Evolutionary conservation across 2,113 vertebrate genomes (phyloP).

Genomic region (Chroicocephalus ridibundus): DNA sequence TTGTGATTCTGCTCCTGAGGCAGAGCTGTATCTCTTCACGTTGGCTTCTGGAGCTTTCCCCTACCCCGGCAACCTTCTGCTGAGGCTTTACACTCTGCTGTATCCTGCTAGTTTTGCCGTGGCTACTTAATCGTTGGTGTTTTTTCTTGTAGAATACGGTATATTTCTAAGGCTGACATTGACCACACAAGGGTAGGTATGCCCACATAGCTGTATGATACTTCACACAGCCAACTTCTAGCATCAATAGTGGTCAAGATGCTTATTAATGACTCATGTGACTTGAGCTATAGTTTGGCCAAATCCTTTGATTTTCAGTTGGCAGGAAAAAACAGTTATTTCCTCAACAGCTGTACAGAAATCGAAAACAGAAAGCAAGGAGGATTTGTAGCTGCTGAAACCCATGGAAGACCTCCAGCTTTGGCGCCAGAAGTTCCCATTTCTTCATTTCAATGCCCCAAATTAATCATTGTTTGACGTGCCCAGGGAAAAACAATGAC

Average conservation of each 20-base stretch:
- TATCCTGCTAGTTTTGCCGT: neutral
- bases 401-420: slow-evolving; percentile 18
- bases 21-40: neutral
- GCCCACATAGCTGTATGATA: neutral
- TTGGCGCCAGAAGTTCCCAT: neutral
- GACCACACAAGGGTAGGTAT: neutral
- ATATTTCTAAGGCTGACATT: neutral
- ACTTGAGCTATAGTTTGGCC: neutral
- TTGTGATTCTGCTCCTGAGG: neutral
- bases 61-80: neutral
- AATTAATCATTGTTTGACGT: slow-evolving; percentile 16
- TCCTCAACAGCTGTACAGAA: slow-evolving; percentile 6
- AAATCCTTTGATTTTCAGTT: slow-evolving; percentile 19
- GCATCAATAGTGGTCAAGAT: neutral
- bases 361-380: neutral
- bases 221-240: neutral
- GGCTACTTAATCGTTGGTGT: neutral
- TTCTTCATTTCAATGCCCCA: slow-evolving; percentile 23
- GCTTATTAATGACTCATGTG: neutral
- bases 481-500: neutral
- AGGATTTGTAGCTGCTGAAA: slow-evolving; percentile 25
- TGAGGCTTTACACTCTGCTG: neutral
- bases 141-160: neutral
- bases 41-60: neutral
- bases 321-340: slow-evolving; percentile 10